Conservation (phyloP, 2,113 vertebrate species). For the Barbus barbus region DNA sequence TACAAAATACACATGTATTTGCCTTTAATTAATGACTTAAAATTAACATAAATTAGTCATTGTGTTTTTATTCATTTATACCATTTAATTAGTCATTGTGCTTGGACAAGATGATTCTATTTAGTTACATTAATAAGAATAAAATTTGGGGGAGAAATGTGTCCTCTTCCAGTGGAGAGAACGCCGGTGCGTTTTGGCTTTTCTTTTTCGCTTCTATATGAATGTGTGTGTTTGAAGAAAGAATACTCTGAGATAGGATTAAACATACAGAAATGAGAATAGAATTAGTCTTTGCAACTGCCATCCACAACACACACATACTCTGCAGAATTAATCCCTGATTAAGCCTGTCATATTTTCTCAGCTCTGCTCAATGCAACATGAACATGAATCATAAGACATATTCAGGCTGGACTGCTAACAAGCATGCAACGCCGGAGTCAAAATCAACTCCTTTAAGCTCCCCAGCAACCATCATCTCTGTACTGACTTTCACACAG, state of each 20-base stretch:
- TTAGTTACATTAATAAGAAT: no score
- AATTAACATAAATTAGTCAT: no score
- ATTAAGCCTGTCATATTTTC: slow-evolving; percentile 1
- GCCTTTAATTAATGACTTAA: no score
- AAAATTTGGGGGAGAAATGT: no score
- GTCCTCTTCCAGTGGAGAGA: no score
- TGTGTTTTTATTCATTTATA: no score
- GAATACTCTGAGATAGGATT: neutral
- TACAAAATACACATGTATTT: no score
- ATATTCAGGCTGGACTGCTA: neutral
- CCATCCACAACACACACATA: neutral
- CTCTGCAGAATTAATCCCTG: neutral
- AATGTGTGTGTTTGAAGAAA: neutral
- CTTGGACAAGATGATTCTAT: no score
- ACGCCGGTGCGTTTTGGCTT: no score
- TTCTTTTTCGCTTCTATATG: neutral
- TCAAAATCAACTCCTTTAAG: slow-evolving; percentile 19
- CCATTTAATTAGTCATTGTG: no score
- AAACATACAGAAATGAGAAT: neutral
- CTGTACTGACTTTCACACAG: neutral
- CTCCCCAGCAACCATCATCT: neutral
- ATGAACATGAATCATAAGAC: slow-evolving; percentile 12
- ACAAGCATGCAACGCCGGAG: neutral
- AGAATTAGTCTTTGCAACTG: neutral
- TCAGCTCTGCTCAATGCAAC: neutral